Base-by-base conservation (phyloP, 2,797 vertebrate species). In the Lycodopsis pacificus region DNA sequence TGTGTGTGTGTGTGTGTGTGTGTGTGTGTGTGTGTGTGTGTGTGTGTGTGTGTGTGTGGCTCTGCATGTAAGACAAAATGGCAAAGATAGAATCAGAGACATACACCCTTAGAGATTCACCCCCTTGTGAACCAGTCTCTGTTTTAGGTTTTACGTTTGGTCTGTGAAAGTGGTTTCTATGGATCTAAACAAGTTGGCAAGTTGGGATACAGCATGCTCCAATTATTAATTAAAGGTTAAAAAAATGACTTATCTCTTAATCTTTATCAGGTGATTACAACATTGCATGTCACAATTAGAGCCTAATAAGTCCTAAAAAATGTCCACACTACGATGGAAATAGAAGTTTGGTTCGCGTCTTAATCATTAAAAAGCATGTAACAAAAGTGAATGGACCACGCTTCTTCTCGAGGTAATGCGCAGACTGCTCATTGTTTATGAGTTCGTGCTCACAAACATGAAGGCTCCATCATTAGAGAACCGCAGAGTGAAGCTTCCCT, bases 401-500 rank as follows among this genome's bases (percentile, higher is more conserved):
- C 7, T 9, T 46, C 34, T 51, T 49, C 12, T 68, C 57, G 2
- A 53, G 58, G 13, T 27, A 25, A 48, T 14, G 46, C 51, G 27
- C 53, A 14, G n/a, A 38, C 14, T 49, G 62, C 44, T 72, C 27
- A 65, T 81, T 73, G 62, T 77, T 79, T 62, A 15, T 66, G 17
- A 65, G 34, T 34, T 34, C 12, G 36, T 65, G 53, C 67, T 38
- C 62, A 69, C 34, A 61, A 75, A 69, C 71, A 51, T 20, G n/a
- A 61, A 62, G 17, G 27, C 17, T 49, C 67, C 72, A 49, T 79
- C 53, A 77, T 86, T 77, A 82, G 49, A 54, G 30, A 20, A 30
- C 14, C 11, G n/a, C 42, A 67, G 27, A 76, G 76, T 73, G 79
- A 77, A 73, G 53, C 65, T 44, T 65, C 61, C 14, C 12, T 71